These are phyloP conservation scores for Acanthurus leucopareius DNA, from an alignment of 2,797 vertebrate genomes.

Conservation along the genomic window DNA sequence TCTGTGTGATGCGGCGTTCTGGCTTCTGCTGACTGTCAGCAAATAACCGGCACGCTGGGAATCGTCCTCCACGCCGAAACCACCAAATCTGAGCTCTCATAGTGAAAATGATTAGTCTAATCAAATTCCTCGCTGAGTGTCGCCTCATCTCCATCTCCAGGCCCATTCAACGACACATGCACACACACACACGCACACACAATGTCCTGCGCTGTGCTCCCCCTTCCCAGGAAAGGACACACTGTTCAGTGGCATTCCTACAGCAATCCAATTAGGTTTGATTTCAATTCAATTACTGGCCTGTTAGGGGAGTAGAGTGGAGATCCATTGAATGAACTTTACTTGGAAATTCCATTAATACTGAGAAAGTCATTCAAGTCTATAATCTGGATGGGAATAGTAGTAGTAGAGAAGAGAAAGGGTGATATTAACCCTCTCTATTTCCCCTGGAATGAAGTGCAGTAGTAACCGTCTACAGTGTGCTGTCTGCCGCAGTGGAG, in stretches of 20 bases:
- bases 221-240: constrained; percentile 68
- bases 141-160: constrained; percentile 58
- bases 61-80: constrained; percentile 27
- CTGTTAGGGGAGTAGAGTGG: constrained; percentile 71
- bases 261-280: constrained; percentile 83
- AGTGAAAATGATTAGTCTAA: constrained; percentile 73
- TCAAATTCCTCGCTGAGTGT: constrained; percentile 65
- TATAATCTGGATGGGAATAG: constrained; percentile 63
- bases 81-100: constrained; percentile 58
- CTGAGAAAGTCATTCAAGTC: constrained; percentile 71
- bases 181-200: constrained; percentile 29
- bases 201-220: constrained; percentile 48
- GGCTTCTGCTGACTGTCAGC: constrained; percentile 75
- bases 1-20: constrained; percentile 52
- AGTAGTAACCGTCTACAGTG: constrained; percentile 36
- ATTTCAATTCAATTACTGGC: constrained; percentile 82
- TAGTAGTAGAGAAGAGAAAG: constrained; percentile 23
- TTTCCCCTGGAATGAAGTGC: constrained; percentile 53
- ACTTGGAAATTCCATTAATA: constrained; percentile 80
- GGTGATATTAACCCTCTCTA: constrained; percentile 44
- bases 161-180: constrained; percentile 27
- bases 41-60: constrained; percentile 51
- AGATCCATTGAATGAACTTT: constrained; percentile 79
- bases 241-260: constrained; percentile 78
- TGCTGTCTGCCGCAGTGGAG: constrained; percentile 27